These are phyloP conservation scores for Bucco capensis DNA, from an alignment of 2,113 vertebrate genomes.

Conservation along the genomic window DNA sequence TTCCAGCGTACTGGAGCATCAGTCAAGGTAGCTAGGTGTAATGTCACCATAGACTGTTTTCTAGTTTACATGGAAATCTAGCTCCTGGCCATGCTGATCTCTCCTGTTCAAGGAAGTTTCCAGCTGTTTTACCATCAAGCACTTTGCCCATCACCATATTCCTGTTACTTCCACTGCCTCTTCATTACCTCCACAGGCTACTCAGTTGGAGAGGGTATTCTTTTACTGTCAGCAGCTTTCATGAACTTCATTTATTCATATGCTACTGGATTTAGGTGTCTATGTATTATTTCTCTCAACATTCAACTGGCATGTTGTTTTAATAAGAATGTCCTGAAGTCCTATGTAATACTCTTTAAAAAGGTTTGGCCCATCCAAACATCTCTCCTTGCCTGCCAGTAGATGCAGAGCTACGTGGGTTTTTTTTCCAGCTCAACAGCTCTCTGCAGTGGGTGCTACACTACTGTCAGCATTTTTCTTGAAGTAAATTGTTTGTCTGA, in stretches of 20 bases:
- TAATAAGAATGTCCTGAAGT: background rate
- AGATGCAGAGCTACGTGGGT: background rate
- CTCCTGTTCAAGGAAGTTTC: background rate
- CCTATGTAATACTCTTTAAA: background rate
- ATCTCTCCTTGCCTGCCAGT: background rate
- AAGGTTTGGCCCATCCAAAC: background rate
- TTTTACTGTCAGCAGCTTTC: background rate
- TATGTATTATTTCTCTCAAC: background rate
- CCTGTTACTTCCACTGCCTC: background rate
- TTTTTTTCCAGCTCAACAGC: background rate
- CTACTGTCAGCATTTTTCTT: background rate
- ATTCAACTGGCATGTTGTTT: background rate
- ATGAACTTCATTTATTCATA: background rate
- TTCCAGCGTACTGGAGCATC: background rate
- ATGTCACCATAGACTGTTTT: background rate
- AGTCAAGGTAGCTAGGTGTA: accelerated
- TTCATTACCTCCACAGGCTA: background rate
- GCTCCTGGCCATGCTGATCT: background rate
- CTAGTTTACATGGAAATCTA: background rate
- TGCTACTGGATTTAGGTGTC: background rate
- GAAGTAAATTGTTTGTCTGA: too few relatives aligned
- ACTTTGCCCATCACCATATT: background rate
- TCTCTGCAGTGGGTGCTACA: background rate
- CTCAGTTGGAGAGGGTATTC: accelerated
- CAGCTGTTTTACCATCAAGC: background rate